These are phyloP conservation scores for Himalopsyche kuldschensis DNA, from an alignment of 2,888 invertebrate species.

Conservation along the genomic window DNA sequence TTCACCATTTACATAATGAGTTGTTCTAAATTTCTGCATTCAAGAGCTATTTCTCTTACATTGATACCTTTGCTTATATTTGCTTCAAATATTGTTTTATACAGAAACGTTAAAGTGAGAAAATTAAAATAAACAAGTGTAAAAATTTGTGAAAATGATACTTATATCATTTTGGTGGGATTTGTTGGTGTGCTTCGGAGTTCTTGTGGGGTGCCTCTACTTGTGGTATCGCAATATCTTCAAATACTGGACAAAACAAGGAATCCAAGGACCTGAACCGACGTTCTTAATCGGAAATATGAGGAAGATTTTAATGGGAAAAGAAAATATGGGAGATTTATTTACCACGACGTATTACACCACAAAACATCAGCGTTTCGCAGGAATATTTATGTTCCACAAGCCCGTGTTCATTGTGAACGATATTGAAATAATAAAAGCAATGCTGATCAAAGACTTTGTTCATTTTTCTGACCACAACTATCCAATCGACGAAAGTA, in stretches of 20 bases:
- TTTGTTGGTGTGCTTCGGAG: not conserved
- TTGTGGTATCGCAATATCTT: slow-evolving; percentile 24
- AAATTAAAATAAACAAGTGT: no score
- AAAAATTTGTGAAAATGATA: no score
- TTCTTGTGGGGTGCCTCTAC: not conserved
- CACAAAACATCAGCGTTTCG: slow-evolving; percentile 6
- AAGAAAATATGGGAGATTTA: slow-evolving; percentile 5
- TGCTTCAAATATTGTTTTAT: no score
- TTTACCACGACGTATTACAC: slow-evolving; percentile 13
- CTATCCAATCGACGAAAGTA: slow-evolving; percentile 44
- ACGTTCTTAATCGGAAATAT: slow-evolving; percentile 19
- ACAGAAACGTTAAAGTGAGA: no score
- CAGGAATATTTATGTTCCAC: slow-evolving; percentile 23
- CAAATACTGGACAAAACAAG: slow-evolving; percentile 36
- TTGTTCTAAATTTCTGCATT: no score
- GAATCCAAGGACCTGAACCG: slow-evolving; percentile 28
- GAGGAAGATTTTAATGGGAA: not conserved
- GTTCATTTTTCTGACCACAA: slow-evolving; percentile 47
- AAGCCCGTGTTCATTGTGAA: slow-evolving; percentile 34
- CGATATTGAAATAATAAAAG: slow-evolving; percentile 45
- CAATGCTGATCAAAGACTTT: slow-evolving; percentile 48
- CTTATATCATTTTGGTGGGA: slow-evolving; percentile 12
- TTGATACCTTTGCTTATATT: no score
- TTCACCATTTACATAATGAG: no score
- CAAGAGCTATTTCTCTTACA: no score